Evolutionary conservation across 2,113 vertebrate genomes (phyloP), one percentile per base, ranked within the genome.

Genomic region (Oryzias woworae): DNA sequence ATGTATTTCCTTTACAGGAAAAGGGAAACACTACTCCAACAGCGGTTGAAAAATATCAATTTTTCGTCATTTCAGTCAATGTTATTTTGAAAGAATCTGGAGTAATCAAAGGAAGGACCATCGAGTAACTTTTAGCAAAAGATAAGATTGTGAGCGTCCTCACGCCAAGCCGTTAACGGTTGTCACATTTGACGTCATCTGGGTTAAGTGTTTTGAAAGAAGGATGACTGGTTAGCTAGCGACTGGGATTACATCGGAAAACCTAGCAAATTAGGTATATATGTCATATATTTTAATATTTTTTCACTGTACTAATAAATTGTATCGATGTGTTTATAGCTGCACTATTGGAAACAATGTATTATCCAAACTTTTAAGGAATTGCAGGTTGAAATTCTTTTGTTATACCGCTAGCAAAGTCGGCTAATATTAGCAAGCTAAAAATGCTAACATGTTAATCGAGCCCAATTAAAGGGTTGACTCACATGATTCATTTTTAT

Each of bases 151-250:
- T 28, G 5, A 66, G 18, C 68, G 77, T 77, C 57, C 69, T 1
- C 20, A 71, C 81, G 83, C 83, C 55, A 44, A 17, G 8, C 8
- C 59, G 5, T 51, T 43, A 71, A 64, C 59, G 18, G 52, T 60
- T 61, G 64, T 70, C 51, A 75, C 78, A 78, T 72, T 4, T 42
- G 7, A 82, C 81, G 82, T 85, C 84, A 86, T 55, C 46, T 36
- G 26, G 70, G 57, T 80, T 20, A 65, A 83, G 75, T 87, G 81
- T 88, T 89, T 89, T 89, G 85, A 85, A 87, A 75, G 78, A 73
- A 69, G 74, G 74, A 77, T 73, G 69, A 62, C 71, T 84, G 73
- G 69, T 57, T 78, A 82, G 70, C 83, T 62, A 62, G 44, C n/a
- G n/a, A 46, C 7, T 53, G 57, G 72, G 68, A 82, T 80, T 81